Percentiles rank a stretch among this genome's conserved stretches.
Evolutionary conservation across 2,888 invertebrate species (phyloP).

Genomic region (Dysmachus trigonus): DNA sequence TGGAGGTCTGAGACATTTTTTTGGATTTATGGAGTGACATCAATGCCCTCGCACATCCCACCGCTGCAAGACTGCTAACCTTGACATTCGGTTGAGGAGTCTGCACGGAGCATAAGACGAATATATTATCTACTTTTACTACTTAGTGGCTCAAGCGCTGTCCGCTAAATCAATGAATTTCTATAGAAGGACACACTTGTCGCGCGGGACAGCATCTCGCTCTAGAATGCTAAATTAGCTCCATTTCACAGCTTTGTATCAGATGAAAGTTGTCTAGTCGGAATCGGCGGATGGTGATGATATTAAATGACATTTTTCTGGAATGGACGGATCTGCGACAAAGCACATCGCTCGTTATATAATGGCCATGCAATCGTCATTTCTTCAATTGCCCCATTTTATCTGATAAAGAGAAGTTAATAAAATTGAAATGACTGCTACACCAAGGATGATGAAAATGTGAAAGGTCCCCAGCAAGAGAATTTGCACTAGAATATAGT

Average conservation of each 20-base stretch:
- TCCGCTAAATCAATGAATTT: not conserved
- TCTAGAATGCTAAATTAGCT: not conserved
- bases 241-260: not conserved
- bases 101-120: not conserved
- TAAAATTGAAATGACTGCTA: not conserved
- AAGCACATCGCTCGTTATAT: not conserved
- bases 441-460: not conserved
- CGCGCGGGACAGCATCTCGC: not conserved
- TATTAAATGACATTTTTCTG: not conserved
- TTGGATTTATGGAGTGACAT: not conserved
- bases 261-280: not conserved
- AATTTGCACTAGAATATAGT: no score
- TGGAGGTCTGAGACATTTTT: not conserved
- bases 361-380: not conserved
- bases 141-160: not conserved
- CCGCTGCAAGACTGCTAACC: not conserved
- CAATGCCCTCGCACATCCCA: not conserved
- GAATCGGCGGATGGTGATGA: not conserved
- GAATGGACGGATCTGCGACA: not conserved
- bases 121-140: not conserved
- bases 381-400: not conserved
- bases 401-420: not conserved
- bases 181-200: not conserved
- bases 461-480: not conserved
- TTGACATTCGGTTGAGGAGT: not conserved